Conservation (phyloP, 2,113 vertebrate genomes). For the Paramisgurnus dabryanus region DNA sequence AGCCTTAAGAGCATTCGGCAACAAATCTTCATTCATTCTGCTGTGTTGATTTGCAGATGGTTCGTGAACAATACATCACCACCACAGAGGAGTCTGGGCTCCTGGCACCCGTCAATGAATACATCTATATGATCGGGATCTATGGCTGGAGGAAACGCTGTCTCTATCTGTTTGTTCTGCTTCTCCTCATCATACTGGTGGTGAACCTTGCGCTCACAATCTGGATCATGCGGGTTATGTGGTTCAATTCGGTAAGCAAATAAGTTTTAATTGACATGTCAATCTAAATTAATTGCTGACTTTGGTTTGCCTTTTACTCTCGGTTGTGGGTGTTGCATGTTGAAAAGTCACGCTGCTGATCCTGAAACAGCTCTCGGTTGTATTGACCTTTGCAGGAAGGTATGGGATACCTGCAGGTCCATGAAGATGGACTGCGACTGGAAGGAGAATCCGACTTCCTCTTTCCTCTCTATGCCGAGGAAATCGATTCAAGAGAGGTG, state of each 20-base stretch:
- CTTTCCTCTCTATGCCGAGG: conserved; percentile 89
- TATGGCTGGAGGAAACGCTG: conserved; percentile 99
- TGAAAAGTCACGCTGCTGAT: not conserved
- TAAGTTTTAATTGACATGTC: not conserved
- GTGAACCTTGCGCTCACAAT: conserved; percentile 94
- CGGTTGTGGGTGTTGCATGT: not conserved
- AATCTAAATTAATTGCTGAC: not conserved
- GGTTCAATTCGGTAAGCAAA: conserved; percentile 89
- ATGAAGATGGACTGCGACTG: conserved; percentile 84
- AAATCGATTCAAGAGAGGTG: conserved; percentile 94
- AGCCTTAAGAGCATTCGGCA: too few species aligned
- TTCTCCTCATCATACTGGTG: conserved; percentile 87
- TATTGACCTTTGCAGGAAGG: conserved; percentile 77
- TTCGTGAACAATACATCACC: conserved; percentile 87
- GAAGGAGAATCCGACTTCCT: conserved; percentile 97
- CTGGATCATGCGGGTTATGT: conserved; percentile 97
- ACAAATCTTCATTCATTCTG: too few species aligned
- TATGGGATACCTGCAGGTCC: conserved; percentile 89
- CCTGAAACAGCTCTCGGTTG: not conserved
- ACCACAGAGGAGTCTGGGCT: conserved; percentile 78
- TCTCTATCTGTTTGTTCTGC: conserved; percentile 93
- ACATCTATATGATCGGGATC: conserved; percentile 91
- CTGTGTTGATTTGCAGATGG: conserved; percentile 80
- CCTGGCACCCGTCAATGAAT: conserved; percentile 76
- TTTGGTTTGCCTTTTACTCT: not conserved